phyloP scores from a whole-genome alignment of 2,888 invertebrate genomes.

The Lathronympha strigana region DNA sequence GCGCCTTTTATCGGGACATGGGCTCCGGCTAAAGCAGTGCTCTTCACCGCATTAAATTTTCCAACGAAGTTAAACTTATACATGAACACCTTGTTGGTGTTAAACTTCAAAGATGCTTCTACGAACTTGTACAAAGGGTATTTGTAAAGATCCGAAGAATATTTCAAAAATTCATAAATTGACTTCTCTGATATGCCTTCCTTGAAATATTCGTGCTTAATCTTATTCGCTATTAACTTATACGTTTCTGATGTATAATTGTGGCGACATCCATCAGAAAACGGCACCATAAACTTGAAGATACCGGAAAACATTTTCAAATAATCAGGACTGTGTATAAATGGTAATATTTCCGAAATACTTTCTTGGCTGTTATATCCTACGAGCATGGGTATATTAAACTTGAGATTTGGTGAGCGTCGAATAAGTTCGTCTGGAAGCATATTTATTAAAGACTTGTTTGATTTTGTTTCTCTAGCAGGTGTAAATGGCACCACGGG shows the following conservation, averaged over 20 bases:
- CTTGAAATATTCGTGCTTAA: constrained; percentile 67
- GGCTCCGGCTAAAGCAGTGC: constrained; percentile 58
- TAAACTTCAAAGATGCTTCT: constrained; percentile 54
- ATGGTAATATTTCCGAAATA: constrained; percentile 74
- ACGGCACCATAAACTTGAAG: constrained; percentile 75
- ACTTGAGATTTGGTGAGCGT: constrained; percentile 43
- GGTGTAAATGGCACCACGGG: constrained; percentile 73
- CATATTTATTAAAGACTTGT: constrained; percentile 56
- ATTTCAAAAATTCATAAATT: constrained; percentile 64
- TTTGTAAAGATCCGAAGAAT: constrained; percentile 72
- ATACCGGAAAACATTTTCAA: constrained; percentile 61
- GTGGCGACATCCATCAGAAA: constrained; percentile 64
- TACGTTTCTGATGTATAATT: constrained; percentile 61
- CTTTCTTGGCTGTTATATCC: constrained; percentile 81
- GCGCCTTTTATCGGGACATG: constrained; percentile 67
- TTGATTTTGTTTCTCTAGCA: constrained; percentile 57
- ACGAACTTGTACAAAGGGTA: constrained; percentile 76
- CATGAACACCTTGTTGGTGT: constrained; percentile 59
- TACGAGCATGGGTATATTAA: constrained; percentile 69
- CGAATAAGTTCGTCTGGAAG: constrained; percentile 53
- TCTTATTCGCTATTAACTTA: constrained; percentile 57
- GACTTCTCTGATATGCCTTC: constrained; percentile 60
- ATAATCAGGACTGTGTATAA: constrained; percentile 66
- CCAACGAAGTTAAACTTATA: constrained; percentile 80
- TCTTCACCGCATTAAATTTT: constrained; percentile 67